A percentile compares a stretch with the other conserved stretches of the same genome.
Conservation (phyloP, 2,888 invertebrate genomes). For the Acanthosepion lycidas region DNA sequence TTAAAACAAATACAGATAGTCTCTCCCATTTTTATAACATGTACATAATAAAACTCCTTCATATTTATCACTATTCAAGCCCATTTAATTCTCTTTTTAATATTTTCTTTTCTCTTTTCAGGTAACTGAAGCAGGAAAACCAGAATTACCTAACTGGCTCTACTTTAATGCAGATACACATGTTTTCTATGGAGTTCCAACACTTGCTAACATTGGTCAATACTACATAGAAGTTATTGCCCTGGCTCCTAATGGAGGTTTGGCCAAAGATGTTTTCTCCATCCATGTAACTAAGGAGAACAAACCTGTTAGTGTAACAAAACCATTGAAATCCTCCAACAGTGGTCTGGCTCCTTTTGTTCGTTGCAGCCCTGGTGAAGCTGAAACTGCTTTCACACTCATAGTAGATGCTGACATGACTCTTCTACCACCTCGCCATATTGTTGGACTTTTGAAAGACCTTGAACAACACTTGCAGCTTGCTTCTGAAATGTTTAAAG, state of each 20-base stretch:
- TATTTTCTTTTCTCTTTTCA: conserved; percentile 54
- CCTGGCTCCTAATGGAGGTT: conserved; percentile 57
- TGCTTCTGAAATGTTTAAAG: conserved; percentile 65
- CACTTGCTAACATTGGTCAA: conserved; percentile 79
- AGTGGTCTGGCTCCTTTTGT: conserved; percentile 64
- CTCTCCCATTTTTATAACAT: too few species aligned
- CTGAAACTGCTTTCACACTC: conserved; percentile 80
- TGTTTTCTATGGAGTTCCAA: conserved; percentile 85
- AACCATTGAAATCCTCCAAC: conserved; percentile 55
- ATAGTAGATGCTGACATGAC: conserved; percentile 82
- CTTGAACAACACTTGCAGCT: conserved; percentile 67
- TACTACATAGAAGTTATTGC: conserved; percentile 77
- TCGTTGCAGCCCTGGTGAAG: conserved; percentile 75
- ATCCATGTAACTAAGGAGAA: conserved; percentile 78
- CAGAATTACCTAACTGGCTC: conserved; percentile 72
- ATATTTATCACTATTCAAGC: too few species aligned
- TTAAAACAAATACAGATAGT: too few species aligned
- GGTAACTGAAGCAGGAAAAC: conserved; percentile 64
- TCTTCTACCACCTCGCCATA: conserved; percentile 80
- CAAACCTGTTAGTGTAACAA: conserved; percentile 53
- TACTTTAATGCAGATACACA: conserved; percentile 82
- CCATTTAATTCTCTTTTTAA: too few species aligned
- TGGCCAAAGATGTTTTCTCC: conserved; percentile 81
- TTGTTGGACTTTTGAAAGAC: conserved; percentile 76
- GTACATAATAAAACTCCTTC: too few species aligned